Evolutionary conservation across 2,113 vertebrate species (phyloP), one percentile per base, ranked within the genome.

Genomic region (Nibea albiflora): DNA sequence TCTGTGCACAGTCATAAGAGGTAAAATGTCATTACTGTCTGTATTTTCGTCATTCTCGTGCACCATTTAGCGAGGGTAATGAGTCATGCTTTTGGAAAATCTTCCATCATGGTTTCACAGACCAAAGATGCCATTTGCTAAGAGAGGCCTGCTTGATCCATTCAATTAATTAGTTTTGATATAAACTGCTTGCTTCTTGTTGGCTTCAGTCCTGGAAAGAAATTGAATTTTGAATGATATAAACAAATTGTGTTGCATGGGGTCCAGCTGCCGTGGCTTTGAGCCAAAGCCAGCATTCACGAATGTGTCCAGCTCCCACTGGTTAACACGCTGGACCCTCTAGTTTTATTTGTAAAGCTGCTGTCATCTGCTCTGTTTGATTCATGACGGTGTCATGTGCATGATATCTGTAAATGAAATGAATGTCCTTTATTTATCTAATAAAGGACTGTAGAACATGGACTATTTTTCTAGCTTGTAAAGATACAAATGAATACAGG

Each of bases 141-240:
- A 54, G 78, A 84, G 76, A 79, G 74, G 76, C 78, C 84, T 85
- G 86, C 85, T 92, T 88, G 86, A 92, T 92, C 77, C 86, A 91
- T 88, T 85, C 90, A 92, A 91, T 93, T 92, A 93, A 94, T 95
- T 93, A 89, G 86, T 88, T 92, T 89, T 92, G 85, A 94, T 93
- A 93, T 93, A 91, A 94, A 95, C 91, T 81, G 84, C 91, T 84
- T 88, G 67, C 88, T 88, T 90, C 94, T 66, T 88, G 71, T 89
- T 94, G 91, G 93, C 94, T 83, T 91, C 86, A 58, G 84, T 94
- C 93, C 94, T 90, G 89, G 84, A 91, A 85, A 91, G 90, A 93
- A 94, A 95, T 93, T 91, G 86, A 92, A 93, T 95, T 94, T 91
- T 92, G 89, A 95, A 90, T 90, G 86, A 93, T 94, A 93, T 92